These are phyloP conservation scores for Syrphus vitripennis DNA, from an alignment of 2,888 invertebrate genomes.

Conservation along the genomic window DNA sequence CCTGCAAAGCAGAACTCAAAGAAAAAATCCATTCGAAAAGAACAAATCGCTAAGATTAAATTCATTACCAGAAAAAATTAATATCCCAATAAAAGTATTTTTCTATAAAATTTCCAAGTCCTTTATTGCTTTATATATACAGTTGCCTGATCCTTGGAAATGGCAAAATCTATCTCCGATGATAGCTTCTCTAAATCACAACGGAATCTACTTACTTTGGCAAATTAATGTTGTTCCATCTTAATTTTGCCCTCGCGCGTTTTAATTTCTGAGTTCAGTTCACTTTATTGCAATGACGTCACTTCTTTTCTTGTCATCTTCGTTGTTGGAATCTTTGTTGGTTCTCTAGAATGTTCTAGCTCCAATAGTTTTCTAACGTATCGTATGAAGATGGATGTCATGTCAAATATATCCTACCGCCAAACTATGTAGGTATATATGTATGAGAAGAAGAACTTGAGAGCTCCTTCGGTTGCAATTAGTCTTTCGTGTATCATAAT, in stretches of 20 bases:
- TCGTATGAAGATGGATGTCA: slow-evolving; percentile 1
- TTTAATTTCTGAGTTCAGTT: slow-evolving; percentile 48
- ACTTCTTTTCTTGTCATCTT: not conserved
- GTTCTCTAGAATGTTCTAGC: not conserved
- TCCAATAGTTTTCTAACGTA: not conserved
- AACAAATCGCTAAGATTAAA: slow-evolving; percentile 59
- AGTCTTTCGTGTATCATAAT: slow-evolving; percentile 44
- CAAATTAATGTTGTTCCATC: slow-evolving; percentile 34
- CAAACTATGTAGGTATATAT: not conserved
- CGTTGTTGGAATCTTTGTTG: too few species aligned
- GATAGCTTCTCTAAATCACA: slow-evolving; percentile 4
- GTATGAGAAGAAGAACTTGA: slow-evolving; percentile 46
- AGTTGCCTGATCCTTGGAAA: slow-evolving; percentile 2
- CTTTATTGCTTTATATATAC: not conserved
- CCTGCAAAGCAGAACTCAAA: not conserved
- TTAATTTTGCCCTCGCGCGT: slow-evolving; percentile 40
- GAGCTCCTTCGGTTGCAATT: slow-evolving; percentile 59
- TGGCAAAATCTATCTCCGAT: slow-evolving; percentile 1
- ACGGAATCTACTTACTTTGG: slow-evolving; percentile 7
- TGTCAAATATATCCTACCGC: slow-evolving; percentile 30
- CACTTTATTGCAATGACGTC: slow-evolving; percentile 33
- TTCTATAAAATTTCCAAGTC: slow-evolving; percentile 1
- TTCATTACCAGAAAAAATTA: slow-evolving; percentile 65
- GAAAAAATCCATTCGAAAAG: slow-evolving; percentile 19
- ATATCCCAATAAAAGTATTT: slow-evolving; percentile 50